A percentile compares a stretch with the other conserved stretches of the same genome.
phyloP scores from a whole-genome alignment of 1,140 invertebrate species.

The Neodiprion virginianus region DNA sequence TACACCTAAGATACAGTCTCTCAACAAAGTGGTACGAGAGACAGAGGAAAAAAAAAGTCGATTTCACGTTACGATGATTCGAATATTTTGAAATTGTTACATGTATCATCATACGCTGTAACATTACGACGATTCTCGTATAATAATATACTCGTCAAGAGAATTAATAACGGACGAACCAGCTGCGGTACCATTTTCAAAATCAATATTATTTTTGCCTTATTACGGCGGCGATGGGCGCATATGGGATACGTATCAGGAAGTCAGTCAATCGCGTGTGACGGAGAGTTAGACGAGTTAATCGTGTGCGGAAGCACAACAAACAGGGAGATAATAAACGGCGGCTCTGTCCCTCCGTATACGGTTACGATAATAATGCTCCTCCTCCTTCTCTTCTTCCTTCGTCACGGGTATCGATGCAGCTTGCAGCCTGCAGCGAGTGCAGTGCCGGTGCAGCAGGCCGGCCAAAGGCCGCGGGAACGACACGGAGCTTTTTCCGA shows the following conservation, averaged over 20 bases:
- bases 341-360: constrained; percentile 40
- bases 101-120: no score
- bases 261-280: constrained; percentile 11
- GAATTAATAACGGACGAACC: no score
- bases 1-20: no score
- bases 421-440: constrained; percentile 24
- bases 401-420: no score
- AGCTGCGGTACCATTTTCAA: no score
- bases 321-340: constrained; percentile 55
- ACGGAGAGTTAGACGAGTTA: constrained; percentile 49
- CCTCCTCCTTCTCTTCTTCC: not conserved
- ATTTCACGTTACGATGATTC: no score
- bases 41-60: no score
- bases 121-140: no score
- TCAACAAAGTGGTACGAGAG: no score
- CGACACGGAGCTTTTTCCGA: constrained; percentile 23
- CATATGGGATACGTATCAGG: not conserved
- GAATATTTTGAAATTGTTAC: no score
- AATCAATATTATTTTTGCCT: no score
- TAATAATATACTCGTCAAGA: no score
- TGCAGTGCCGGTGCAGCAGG: constrained; percentile 34
- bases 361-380: constrained; percentile 53
- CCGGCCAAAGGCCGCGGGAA: constrained; percentile 40
- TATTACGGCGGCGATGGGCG: not conserved
- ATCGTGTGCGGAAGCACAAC: constrained; percentile 54